These are phyloP conservation scores for Xylophagus ater DNA, from an alignment of 2,888 invertebrate species.

Conservation along the genomic window DNA sequence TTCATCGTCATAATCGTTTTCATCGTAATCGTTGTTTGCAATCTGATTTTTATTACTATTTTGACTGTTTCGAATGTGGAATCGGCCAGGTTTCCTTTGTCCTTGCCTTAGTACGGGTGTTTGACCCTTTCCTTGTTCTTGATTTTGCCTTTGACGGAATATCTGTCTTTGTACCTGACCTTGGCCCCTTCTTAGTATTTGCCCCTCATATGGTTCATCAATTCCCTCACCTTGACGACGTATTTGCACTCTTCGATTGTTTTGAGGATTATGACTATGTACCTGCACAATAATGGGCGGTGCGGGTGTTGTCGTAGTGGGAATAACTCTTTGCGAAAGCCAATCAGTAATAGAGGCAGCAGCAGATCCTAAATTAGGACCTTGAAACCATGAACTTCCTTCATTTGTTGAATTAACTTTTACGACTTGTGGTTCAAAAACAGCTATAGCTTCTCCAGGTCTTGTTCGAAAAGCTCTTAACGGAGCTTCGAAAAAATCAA, in stretches of 20 bases:
- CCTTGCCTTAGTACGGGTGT: too few species aligned
- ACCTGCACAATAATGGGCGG: slow-evolving; percentile 6
- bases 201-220: too few species aligned
- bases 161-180: too few species aligned
- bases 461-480: slow-evolving; percentile 14
- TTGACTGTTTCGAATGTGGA: slow-evolving; percentile 15
- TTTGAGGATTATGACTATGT: background rate
- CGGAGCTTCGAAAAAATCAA: slow-evolving; percentile 16
- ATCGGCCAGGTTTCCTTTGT: slow-evolving; percentile 11
- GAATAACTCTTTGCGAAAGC: slow-evolving; percentile 1
- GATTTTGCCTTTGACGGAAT: too few species aligned
- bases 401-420: background rate
- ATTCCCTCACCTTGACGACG: too few species aligned
- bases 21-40: slow-evolving; percentile 19
- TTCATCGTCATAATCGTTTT: slow-evolving; percentile 21
- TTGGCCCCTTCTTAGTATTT: too few species aligned
- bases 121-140: too few species aligned
- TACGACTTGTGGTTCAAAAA: slow-evolving; percentile 12
- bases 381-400: background rate
- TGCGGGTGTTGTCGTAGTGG: slow-evolving; percentile 3
- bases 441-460: slow-evolving; percentile 13
- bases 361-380: slow-evolving; percentile 4
- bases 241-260: background rate
- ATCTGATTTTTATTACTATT: background rate
- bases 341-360: slow-evolving; percentile 8